Base-by-base conservation (phyloP, 2,797 vertebrate species). In the Carapus acus region DNA sequence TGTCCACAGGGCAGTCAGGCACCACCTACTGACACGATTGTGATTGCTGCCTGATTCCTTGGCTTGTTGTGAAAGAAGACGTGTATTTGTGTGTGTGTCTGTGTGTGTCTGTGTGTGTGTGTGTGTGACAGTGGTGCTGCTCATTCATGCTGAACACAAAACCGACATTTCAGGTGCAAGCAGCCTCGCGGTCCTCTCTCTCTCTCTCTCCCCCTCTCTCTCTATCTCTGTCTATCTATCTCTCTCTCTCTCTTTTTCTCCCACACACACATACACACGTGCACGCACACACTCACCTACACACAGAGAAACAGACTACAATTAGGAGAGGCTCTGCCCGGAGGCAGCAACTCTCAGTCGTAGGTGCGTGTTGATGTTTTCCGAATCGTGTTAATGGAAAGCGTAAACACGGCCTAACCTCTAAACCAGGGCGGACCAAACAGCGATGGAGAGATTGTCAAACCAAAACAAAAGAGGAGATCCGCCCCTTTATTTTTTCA, bases 381-480 rank as follows among this genome's bases (percentile, higher is more conserved):
- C 57, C 54, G 77, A 77, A 67, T 70, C 67, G 71, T 21, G 48
- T 77, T 85, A 86, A 87, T 82, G 81, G 84, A 74, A 77, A 83
- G 83, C 79, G 78, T 78, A 85, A 85, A 86, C 85, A 86, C 4
- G 55, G 76, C 69, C 78, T 88, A 88, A 88, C 84, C 86, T 87
- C 85, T 82, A 87, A 86, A 88, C 87, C 82, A 81, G 83, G 79
- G 83, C 69, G 79, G 84, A 86, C 85, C 80, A 76, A 73, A 83
- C 31, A 71, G 77, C 77, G 82, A 85, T 76, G 75, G 79, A 86
- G 67, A 73, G 78, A 81, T 81, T 72, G 62, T 65, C 62, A 54
- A 65, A 77, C 67, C 43, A 68, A 54, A 47, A 54, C 29, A 76
- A 50, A 49, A 64, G 39, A 44, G 59, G 31, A 12, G 31, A 2